phyloP scores from a whole-genome alignment of 2,113 vertebrate species.

The Microtus pennsylvanicus region DNA sequence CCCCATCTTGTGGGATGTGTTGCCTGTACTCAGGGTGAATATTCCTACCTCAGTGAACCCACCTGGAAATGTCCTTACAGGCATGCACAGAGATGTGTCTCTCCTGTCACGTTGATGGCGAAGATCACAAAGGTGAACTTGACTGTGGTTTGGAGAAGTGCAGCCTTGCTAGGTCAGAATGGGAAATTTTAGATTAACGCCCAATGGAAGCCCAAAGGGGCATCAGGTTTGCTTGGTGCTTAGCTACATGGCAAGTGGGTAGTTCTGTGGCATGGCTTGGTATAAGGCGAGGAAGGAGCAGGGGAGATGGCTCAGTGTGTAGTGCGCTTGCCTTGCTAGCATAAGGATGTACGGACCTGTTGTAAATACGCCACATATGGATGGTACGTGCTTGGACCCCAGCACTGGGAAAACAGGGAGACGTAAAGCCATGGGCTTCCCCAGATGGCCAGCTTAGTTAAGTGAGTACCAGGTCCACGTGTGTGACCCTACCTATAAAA shows the following conservation, averaged over 20 bases:
- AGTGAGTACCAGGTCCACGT: neutral
- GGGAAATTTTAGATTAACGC: neutral
- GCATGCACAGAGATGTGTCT: neutral
- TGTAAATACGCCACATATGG: neutral
- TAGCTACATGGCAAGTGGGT: no score
- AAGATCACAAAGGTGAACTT: neutral
- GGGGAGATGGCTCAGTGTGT: accelerated
- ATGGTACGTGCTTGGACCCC: no score
- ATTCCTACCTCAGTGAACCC: neutral
- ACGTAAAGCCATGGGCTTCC: no score
- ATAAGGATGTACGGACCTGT: neutral
- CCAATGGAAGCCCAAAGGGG: neutral
- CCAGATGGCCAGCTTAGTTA: neutral
- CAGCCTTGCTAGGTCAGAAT: accelerated
- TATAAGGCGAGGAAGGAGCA: neutral
- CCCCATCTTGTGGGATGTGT: neutral
- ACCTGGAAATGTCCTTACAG: neutral
- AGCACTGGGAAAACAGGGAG: neutral
- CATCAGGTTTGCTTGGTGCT: neutral
- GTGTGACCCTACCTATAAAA: neutral
- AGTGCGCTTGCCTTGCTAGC: no score
- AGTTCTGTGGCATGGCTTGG: no score
- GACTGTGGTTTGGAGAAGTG: accelerated
- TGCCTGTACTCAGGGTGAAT: no score
- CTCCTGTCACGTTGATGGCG: neutral